Evolutionary conservation across 2,797 vertebrate species (phyloP).

Genomic region (Chromis chromis): DNA sequence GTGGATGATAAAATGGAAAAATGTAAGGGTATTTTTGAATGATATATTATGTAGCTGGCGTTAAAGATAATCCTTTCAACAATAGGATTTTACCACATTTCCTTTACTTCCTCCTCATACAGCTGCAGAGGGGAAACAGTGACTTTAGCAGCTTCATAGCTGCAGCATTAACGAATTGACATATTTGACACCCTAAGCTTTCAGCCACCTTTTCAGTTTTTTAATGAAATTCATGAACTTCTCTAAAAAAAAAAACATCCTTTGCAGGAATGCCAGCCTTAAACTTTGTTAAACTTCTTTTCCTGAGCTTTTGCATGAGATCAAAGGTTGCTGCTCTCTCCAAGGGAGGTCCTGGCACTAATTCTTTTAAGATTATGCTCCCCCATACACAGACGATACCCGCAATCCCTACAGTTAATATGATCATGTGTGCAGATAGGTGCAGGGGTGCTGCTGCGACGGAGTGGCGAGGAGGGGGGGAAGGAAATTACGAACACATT

Average conservation of each 20-base stretch:
- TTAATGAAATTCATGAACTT: constrained; percentile 45
- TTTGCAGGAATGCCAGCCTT: not conserved
- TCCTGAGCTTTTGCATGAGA: constrained; percentile 33
- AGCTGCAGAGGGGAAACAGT: constrained; percentile 43
- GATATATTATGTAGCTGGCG: constrained; percentile 41
- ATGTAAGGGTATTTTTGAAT: constrained; percentile 22
- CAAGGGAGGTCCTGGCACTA: constrained; percentile 44
- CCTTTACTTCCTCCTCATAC: constrained; percentile 26
- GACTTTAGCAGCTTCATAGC: constrained; percentile 44
- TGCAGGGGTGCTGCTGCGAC: constrained; percentile 49
- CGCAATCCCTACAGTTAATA: constrained; percentile 62
- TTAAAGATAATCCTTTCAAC: constrained; percentile 53
- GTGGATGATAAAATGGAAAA: constrained; percentile 35
- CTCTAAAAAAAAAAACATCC: constrained; percentile 4
- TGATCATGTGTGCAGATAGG: constrained; percentile 65
- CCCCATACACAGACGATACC: constrained; percentile 44
- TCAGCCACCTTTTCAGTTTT: constrained; percentile 38
- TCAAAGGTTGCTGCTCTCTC: constrained; percentile 47
- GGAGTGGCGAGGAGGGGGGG: constrained; percentile 24
- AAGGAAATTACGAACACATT: constrained; percentile 77
- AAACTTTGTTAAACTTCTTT: constrained; percentile 35
- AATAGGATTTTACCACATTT: constrained; percentile 32
- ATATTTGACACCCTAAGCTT: constrained; percentile 42
- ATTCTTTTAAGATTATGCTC: constrained; percentile 42
- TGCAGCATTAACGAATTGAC: constrained; percentile 49